Base-by-base conservation (phyloP, 1,140 invertebrate species). In the Drosophila guanche region DNA sequence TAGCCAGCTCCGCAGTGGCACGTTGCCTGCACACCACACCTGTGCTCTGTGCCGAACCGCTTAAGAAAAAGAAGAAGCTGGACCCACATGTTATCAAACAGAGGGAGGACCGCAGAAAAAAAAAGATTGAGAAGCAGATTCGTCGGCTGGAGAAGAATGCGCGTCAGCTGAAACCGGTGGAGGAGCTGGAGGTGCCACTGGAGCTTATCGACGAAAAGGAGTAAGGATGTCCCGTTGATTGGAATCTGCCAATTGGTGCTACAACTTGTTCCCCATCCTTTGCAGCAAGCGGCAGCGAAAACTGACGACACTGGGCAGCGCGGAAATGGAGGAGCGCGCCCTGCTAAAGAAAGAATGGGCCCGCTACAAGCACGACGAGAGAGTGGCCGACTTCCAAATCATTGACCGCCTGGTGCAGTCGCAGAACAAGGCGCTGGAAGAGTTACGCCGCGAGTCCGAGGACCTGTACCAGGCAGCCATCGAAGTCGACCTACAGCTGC, bases 61-160 rank as follows among this genome's bases (percentile, higher is more conserved):
- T 98, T 68, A 98, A 96, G 90, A 98, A 96, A 91, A 98, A 97
- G 91, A 97, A 96, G 86, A 95, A 93, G 86, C 58, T 97, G 4
- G 97, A 98, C 93, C 97, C 97, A 25, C 92, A 93, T 10, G 92
- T 98, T 27, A 68, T 97, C 1, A 95, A 94, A 90, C 93, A 94
- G 10, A 93, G 96, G 84, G 96, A 97, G 90, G 97, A 98, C 12
- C 93, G 96, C 51, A 95, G 92, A 76, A 95, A 94, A 66, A 97
- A 93, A 80, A 97, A 95, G 92, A 71, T 98, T 16, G 96, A 97
- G 90, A 98, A 97, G 91, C 93, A 94, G 86, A 98, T 98, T 76
- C 93, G 95, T 50, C 92, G 94, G 67, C 90, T 98, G 25, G 94
- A 97, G 84, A 97, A 95, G 90, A 93, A 94, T 92, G 92, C 95